Conservation (phyloP, 2,888 invertebrate species). For the Caenorhabditis auriculariae region DNA sequence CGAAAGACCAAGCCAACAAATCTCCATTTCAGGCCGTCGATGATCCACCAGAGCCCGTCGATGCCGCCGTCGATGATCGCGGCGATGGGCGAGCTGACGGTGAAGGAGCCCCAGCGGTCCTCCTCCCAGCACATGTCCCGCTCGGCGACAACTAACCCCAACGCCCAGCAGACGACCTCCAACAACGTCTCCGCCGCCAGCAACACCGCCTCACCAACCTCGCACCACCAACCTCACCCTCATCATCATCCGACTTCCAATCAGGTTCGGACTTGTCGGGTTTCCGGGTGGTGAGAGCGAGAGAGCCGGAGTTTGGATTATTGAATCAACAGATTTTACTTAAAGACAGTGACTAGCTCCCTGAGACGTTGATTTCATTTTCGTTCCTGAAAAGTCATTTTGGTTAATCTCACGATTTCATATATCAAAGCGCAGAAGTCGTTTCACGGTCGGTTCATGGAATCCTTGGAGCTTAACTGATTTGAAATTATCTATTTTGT, state of each 20-base stretch:
- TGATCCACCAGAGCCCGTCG: conserved; percentile 60
- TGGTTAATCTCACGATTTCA: too few relatives aligned
- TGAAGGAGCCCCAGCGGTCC: conserved; percentile 9
- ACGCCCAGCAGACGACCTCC: conserved; percentile 7
- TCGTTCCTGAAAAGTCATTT: too few relatives aligned
- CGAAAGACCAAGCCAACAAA: too few relatives aligned
- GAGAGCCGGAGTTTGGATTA: too few relatives aligned
- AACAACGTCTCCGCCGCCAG: not conserved
- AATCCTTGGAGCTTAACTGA: too few relatives aligned
- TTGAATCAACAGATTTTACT: too few relatives aligned
- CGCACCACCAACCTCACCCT: conserved; percentile 3
- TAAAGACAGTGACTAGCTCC: not conserved
- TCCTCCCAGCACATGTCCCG: conserved; percentile 54
- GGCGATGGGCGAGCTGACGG: conserved; percentile 37
- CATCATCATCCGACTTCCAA: conserved; percentile 23
- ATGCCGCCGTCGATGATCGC: conserved; percentile 60
- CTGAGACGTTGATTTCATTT: not conserved
- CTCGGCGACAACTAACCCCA: conserved; percentile 52
- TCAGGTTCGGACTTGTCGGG: conserved; percentile 30
- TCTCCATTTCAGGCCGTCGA: conserved; percentile 50
- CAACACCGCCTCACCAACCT: conserved; percentile 5
- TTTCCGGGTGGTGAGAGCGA: too few relatives aligned
- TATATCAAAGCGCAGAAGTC: too few relatives aligned
- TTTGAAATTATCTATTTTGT: too few relatives aligned
- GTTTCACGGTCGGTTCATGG: too few relatives aligned